Base-by-base conservation (phyloP, 2,888 invertebrate genomes). In the Microctonus hyperodae region DNA sequence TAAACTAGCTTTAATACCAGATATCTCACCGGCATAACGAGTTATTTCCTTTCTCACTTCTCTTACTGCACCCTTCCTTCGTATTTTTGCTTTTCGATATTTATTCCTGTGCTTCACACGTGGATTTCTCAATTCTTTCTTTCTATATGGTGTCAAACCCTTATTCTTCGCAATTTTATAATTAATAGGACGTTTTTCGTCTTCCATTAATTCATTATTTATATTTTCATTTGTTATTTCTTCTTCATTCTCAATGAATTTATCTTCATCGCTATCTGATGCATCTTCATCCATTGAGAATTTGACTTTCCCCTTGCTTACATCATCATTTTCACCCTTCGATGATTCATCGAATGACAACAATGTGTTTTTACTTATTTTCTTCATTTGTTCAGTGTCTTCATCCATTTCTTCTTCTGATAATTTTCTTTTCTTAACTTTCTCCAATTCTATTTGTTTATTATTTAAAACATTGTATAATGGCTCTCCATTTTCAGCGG, bases 81-180 rank as follows among this genome's bases (percentile, higher is more conserved):
- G 90, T 72, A 97, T 94, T 76, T 93, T 89, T 0, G 98, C 98
- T 84, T 96, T 97, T 70, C 93, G 89, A 85, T 91, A 98, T 83
- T 97, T 97, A 74, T 92, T 91, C 76, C 94, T 91, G 83, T 98
- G 94, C 83, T 97, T 97, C 5, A 98, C 97, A 78, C 98, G 89
- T 0, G 98, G 98, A 88, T 98, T 98, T 70, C 96, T 89, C 75
- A 91, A 89, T 79, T 96, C 96, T 84, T 96, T 97, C 85, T 95
- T 97, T 72, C 96, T 90, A 74, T 92, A 89, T 0, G 97, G 95
- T 40, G 92, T 96, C 20, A 98, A 87, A 16, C 98, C 98, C 85
- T 96, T 97, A 81, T 98, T 98, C 85, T 98, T 98, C 22, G 93
- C 92, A 81, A 98, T 98, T 88, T 97, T 90, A 82, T 96, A 95